These are phyloP conservation scores for Parnassius orleans DNA, from an alignment of 2,888 invertebrate species.

Conservation along the genomic window DNA sequence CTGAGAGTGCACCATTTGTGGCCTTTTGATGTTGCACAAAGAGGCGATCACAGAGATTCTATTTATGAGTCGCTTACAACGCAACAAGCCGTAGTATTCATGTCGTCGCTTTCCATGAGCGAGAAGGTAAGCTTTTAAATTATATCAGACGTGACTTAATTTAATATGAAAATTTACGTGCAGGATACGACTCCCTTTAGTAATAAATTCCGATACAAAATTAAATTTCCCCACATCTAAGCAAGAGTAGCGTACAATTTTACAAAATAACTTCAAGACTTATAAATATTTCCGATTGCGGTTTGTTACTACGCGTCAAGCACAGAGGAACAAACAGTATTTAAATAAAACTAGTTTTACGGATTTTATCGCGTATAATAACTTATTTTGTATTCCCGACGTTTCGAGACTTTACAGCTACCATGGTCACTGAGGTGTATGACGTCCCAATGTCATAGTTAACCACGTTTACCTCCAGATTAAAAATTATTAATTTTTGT, in stretches of 20 bases:
- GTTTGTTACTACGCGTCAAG: not conserved
- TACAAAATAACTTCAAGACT: not conserved
- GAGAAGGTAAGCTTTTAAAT: constrained; percentile 1
- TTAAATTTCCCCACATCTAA: not conserved
- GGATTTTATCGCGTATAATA: too few relatives aligned
- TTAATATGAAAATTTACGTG: not conserved
- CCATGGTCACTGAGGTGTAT: too few relatives aligned
- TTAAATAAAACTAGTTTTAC: too few relatives aligned
- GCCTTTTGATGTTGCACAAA: not conserved
- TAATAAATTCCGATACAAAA: not conserved
- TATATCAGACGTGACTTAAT: constrained; percentile 5
- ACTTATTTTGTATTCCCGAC: too few relatives aligned
- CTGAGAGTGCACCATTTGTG: too few relatives aligned
- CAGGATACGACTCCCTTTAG: not conserved
- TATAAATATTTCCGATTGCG: not conserved
- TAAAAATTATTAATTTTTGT: too few relatives aligned
- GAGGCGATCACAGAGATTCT: not conserved
- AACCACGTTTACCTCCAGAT: too few relatives aligned
- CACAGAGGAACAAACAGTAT: too few relatives aligned
- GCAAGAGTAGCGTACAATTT: not conserved
- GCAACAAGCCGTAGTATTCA: constrained; percentile 7
- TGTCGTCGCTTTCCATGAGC: not conserved
- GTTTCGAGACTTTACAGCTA: too few relatives aligned
- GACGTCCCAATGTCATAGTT: too few relatives aligned
- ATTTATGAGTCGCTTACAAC: constrained; percentile 4